Conservation (phyloP, 2,888 invertebrate genomes). For the Leptinotarsa haldemani region DNA sequence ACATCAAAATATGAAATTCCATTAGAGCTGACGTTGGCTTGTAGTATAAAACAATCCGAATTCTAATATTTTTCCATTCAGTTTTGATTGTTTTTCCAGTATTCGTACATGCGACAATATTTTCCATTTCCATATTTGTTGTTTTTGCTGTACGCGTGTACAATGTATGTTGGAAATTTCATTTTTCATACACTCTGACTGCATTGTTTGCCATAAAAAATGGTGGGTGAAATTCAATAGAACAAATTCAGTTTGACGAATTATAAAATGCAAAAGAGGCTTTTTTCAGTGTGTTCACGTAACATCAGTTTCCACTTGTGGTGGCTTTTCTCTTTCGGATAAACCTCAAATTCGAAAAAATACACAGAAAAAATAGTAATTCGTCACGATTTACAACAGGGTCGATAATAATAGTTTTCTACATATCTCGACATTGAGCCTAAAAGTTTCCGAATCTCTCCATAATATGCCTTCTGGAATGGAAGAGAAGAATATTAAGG, state of each 20-base stretch:
- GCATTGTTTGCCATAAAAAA: slow-evolving; percentile 32
- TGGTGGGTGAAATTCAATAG: slow-evolving; percentile 27
- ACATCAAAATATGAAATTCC: slow-evolving; percentile 2
- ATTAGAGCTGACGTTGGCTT: neutral
- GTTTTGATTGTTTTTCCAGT: slow-evolving; percentile 5
- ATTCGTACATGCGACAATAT: neutral
- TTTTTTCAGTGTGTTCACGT: neutral
- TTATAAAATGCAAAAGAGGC: neutral
- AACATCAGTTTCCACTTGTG: neutral
- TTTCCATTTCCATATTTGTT: slow-evolving; percentile 10
- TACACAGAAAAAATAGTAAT: neutral
- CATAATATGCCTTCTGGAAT: too few species aligned
- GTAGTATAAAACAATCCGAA: neutral
- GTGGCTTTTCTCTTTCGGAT: neutral
- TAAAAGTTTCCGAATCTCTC: too few species aligned
- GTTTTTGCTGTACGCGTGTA: neutral
- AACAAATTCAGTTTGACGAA: slow-evolving; percentile 24
- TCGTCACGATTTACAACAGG: too few species aligned
- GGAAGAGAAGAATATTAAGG: too few species aligned
- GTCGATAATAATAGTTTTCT: too few species aligned
- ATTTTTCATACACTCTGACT: slow-evolving; percentile 19
- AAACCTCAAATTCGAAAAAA: neutral
- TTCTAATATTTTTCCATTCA: slow-evolving; percentile 13
- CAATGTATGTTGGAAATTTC: slow-evolving; percentile 3
- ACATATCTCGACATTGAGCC: too few species aligned